A percentile compares a stretch with the other conserved stretches of the same genome.
These are phyloP conservation scores for Magallana nippona DNA, from an alignment of 2,888 invertebrate genomes.

Conservation along the genomic window DNA sequence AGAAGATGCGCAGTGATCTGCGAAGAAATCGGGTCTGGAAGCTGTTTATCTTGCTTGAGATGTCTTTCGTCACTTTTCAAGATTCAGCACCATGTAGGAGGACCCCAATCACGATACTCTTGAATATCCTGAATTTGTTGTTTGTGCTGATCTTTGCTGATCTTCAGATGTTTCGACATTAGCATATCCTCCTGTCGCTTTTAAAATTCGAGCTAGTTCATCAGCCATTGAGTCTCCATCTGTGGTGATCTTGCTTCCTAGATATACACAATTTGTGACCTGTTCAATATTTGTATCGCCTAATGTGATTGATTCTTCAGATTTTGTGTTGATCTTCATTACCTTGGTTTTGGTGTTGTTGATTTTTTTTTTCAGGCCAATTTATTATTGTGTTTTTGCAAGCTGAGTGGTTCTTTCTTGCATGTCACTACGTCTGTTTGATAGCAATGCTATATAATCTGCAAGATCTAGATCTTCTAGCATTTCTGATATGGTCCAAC, in stretches of 20 bases:
- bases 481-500: not conserved
- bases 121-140: not conserved
- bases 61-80: not conserved
- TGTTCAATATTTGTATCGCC: slow-evolving; percentile 3
- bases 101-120: not conserved
- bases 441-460: slow-evolving; percentile 1
- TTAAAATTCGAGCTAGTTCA: slow-evolving; percentile 22
- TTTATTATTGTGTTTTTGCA: not conserved
- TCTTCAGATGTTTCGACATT: slow-evolving; percentile 19
- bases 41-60: not conserved
- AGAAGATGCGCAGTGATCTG: not conserved
- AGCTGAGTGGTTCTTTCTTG: slow-evolving; percentile 37
- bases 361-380: slow-evolving; percentile 31
- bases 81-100: slow-evolving; percentile 28
- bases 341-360: not conserved
- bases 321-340: slow-evolving; percentile 24
- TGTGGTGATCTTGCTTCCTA: slow-evolving; percentile 37
- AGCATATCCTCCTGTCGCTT: slow-evolving; percentile 37
- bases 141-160: slow-evolving; percentile 24
- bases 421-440: slow-evolving; percentile 20
- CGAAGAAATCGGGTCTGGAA: not conserved
- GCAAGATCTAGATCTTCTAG: slow-evolving; percentile 14
- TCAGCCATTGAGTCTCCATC: slow-evolving; percentile 20
- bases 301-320: not conserved
- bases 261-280: slow-evolving; percentile 18